These are phyloP conservation scores for Drosophila gaucha DNA, from an alignment of 2,888 invertebrate species.

Conservation along the genomic window DNA sequence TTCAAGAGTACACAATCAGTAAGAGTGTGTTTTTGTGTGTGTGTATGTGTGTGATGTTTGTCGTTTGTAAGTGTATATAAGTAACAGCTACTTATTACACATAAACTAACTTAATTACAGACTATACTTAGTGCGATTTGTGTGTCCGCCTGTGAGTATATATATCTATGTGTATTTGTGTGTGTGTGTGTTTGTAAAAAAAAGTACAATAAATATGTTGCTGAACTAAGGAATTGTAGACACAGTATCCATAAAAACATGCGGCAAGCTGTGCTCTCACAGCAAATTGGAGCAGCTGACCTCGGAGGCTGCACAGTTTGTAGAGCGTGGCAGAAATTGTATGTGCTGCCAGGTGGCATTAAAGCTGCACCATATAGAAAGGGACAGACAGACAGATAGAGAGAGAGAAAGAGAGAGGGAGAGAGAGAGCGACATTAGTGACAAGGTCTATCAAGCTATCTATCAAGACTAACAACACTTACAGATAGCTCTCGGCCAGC, in stretches of 20 bases:
- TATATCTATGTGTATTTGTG: not conserved
- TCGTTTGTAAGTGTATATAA: constrained; percentile 25
- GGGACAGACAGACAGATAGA: constrained; percentile 2
- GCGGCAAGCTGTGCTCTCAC: constrained; percentile 50
- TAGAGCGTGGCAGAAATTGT: constrained; percentile 82
- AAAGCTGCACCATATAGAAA: constrained; percentile 70
- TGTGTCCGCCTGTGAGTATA: constrained; percentile 21
- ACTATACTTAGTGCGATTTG: constrained; percentile 48
- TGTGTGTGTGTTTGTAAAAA: constrained; percentile 35
- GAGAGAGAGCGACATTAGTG: not conserved
- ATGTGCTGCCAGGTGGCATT: constrained; percentile 84
- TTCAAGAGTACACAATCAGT: constrained; percentile 17
- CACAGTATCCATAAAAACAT: constrained; percentile 17
- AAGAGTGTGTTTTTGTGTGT: constrained; percentile 3
- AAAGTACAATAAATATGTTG: constrained; percentile 72
- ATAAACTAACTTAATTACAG: constrained; percentile 41
- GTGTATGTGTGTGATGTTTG: constrained; percentile 24
- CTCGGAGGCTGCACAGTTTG: constrained; percentile 78
- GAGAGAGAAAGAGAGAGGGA: constrained; percentile 7
- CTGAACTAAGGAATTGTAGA: constrained; percentile 56
- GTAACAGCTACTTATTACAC: constrained; percentile 32
- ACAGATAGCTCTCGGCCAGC: constrained; percentile 83
- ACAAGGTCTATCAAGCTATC: too few relatives aligned
- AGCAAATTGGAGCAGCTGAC: constrained; percentile 81
- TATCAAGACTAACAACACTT: constrained; percentile 35